A percentile compares a stretch with the other conserved stretches of the same genome.
Evolutionary conservation across 2,797 vertebrate species (phyloP).

Genomic region (Sebastolobus altivelis): DNA sequence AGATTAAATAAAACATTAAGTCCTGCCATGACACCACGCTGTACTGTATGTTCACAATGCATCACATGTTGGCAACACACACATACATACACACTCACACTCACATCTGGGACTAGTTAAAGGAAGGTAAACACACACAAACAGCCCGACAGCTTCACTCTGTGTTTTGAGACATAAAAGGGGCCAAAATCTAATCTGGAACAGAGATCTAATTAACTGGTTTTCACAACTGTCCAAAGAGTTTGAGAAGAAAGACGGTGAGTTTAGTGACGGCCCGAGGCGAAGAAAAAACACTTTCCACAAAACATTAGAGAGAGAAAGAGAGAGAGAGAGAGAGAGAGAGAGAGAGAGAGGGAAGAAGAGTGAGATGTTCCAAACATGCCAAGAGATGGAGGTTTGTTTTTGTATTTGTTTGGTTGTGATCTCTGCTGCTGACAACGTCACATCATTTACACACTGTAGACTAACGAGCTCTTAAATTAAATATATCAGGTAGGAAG

Average conservation of each 20-base stretch:
- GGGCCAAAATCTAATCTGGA: conserved; percentile 41
- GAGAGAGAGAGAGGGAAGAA: no score
- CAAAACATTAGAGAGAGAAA: not conserved
- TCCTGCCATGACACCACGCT: not conserved
- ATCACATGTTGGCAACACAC: conserved; percentile 19
- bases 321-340: no score
- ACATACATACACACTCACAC: not conserved
- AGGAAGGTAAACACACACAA: conserved; percentile 41
- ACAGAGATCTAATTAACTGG: conserved; percentile 51
- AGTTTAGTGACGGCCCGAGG: conserved; percentile 14
- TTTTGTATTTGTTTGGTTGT: not conserved
- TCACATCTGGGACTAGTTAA: conserved; percentile 3
- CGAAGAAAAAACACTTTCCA: not conserved
- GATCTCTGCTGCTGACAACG: not conserved
- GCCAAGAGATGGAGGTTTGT: not conserved
- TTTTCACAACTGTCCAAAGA: conserved; percentile 51
- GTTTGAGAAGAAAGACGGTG: conserved; percentile 29
- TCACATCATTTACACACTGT: not conserved
- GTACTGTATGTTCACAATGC: not conserved
- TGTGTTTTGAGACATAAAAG: conserved; percentile 27
- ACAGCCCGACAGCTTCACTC: conserved; percentile 42
- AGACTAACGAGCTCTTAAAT: not conserved
- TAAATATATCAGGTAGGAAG: not conserved
- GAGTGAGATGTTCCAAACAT: not conserved
- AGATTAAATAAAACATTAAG: conserved; percentile 25